A percentile compares a stretch with the other conserved stretches of the same genome.
These are phyloP conservation scores for Megaustenia siamemsis DNA, from an alignment of 2,888 invertebrate species.

Conservation along the genomic window DNA sequence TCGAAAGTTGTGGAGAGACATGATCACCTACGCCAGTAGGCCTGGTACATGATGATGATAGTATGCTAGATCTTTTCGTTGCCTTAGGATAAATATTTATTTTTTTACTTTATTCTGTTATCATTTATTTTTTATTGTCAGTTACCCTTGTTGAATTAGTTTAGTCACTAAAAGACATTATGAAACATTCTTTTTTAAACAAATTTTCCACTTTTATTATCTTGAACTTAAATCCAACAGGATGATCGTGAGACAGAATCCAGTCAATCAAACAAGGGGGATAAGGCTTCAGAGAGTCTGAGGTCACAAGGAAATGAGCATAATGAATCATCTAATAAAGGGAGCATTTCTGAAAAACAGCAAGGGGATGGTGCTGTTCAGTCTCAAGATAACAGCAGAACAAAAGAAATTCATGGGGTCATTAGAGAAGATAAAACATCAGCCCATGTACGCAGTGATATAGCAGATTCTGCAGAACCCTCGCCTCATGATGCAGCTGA, in stretches of 20 bases:
- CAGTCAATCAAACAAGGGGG: constrained; percentile 16
- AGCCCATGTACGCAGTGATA: not conserved
- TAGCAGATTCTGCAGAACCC: not conserved
- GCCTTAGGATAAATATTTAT: too few species aligned
- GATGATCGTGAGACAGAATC: constrained; percentile 39
- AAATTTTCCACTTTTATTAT: too few species aligned
- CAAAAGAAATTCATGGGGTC: not conserved
- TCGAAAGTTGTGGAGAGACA: too few species aligned
- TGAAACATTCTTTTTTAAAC: too few species aligned
- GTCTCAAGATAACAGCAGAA: not conserved
- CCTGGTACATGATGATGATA: too few species aligned
- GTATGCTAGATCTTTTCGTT: too few species aligned
- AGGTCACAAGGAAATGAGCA: not conserved
- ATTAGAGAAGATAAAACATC: not conserved
- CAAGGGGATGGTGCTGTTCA: not conserved
- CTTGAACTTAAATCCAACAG: constrained; percentile 22
- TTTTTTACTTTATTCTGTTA: too few species aligned
- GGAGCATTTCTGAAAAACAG: not conserved
- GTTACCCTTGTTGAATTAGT: too few species aligned
- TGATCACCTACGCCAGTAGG: too few species aligned
- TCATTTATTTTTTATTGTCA: too few species aligned
- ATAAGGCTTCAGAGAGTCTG: not conserved
- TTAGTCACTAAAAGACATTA: too few species aligned
- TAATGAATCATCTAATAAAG: not conserved
- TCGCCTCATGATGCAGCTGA: constrained; percentile 13